These are phyloP conservation scores for Notechis scutatus DNA, from an alignment of 2,113 vertebrate species.

Conservation along the genomic window DNA sequence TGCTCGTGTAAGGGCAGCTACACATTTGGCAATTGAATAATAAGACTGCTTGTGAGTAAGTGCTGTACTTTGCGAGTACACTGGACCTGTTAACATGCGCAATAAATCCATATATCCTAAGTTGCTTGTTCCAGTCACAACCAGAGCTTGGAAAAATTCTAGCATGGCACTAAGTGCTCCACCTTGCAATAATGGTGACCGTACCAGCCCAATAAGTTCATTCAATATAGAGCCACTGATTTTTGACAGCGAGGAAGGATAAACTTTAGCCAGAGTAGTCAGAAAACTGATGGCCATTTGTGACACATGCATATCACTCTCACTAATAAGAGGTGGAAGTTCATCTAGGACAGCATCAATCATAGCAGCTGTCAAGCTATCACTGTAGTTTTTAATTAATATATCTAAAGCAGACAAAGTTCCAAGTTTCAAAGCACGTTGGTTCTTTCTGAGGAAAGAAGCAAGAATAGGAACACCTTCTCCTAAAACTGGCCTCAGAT, in stretches of 20 bases:
- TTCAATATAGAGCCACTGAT: conserved; percentile 92
- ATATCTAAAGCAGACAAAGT: conserved; percentile 94
- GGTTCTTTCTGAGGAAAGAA: conserved; percentile 96
- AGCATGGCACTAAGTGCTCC: conserved; percentile 97
- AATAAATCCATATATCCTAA: conserved; percentile 97
- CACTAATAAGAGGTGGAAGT: conserved; percentile 95
- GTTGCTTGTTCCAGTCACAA: conserved; percentile 86
- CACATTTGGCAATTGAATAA: conserved; percentile 98
- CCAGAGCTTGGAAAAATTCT: conserved; percentile 96
- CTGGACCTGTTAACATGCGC: conserved; percentile 93
- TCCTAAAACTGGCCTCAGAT: conserved; percentile 88
- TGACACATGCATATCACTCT: conserved; percentile 98
- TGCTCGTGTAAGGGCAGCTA: conserved; percentile 93
- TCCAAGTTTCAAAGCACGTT: conserved; percentile 92
- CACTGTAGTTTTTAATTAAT: conserved; percentile 95
- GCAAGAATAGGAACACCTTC: conserved; percentile 97
- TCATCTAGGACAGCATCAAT: conserved; percentile 96
- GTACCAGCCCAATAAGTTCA: conserved; percentile 92
- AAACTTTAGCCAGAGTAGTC: conserved; percentile 92
- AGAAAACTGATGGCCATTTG: conserved; percentile 99
- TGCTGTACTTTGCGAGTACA: conserved; percentile 91
- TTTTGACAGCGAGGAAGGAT: conserved; percentile 94
- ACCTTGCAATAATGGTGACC: conserved; percentile 93
- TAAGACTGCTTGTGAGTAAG: conserved; percentile 98
- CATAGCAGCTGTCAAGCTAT: conserved; percentile 91